phyloP scores from a whole-genome alignment of 2,113 vertebrate genomes.

The Cyanoramphus novaezelandiae region DNA sequence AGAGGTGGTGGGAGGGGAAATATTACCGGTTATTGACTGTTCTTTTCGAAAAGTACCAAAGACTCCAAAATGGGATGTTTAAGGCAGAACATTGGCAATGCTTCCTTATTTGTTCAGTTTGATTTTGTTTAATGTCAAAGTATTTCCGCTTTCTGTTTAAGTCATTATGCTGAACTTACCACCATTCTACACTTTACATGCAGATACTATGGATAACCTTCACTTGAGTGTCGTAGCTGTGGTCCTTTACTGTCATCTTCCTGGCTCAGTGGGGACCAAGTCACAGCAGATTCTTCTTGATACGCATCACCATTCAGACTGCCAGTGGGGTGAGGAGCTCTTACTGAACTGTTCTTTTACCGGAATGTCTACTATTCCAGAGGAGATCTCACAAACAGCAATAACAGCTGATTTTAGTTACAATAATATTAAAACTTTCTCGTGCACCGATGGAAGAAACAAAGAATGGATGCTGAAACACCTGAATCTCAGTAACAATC shows the following conservation, averaged over 20 bases:
- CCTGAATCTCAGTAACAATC: constrained; percentile 65
- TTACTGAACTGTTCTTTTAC: constrained; percentile 52
- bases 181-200: not conserved
- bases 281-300: not conserved
- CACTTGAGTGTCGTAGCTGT: constrained; percentile 8
- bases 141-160: not conserved
- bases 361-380: not conserved
- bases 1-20: not conserved
- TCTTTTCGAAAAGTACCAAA: not conserved
- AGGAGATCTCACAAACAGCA: not conserved
- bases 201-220: constrained; percentile 61
- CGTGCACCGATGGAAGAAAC: not conserved
- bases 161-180: not conserved
- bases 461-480: constrained; percentile 43
- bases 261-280: not conserved
- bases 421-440: constrained; percentile 2
- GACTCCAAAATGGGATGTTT: not conserved
- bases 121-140: not conserved
- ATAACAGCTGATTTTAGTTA: not conserved
- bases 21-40: not conserved
- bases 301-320: not conserved
- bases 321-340: not conserved
- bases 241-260: constrained; percentile 25
- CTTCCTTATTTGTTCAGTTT: not conserved
- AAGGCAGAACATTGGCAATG: not conserved